These are phyloP conservation scores for Electrophaes corylata DNA, from an alignment of 2,888 invertebrate species.

Conservation along the genomic window DNA sequence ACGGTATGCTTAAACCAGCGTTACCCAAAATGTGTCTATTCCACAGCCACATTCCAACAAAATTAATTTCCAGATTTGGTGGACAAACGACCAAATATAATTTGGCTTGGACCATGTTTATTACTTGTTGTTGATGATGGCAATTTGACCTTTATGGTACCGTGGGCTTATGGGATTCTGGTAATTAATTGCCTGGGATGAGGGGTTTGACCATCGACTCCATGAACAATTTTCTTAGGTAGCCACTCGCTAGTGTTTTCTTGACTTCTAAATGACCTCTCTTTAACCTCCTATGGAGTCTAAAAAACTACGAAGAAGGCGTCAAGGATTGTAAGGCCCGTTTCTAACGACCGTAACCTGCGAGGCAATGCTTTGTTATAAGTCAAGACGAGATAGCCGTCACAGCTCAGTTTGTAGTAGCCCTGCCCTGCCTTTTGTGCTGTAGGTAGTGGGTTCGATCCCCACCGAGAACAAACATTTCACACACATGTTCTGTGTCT, in stretches of 20 bases:
- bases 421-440: no score
- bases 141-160: conserved; percentile 48
- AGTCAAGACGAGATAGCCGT: no score
- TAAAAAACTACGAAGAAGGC: no score
- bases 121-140: conserved; percentile 49
- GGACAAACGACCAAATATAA: conserved; percentile 48
- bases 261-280: no score
- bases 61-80: conserved; percentile 49
- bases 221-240: conserved; percentile 6
- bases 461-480: no score
- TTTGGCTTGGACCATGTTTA: conserved; percentile 51
- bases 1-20: neutral
- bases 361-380: no score
- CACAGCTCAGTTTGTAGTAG: no score
- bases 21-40: conserved; percentile 19
- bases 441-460: no score
- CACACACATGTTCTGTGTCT: no score
- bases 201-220: conserved; percentile 14
- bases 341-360: no score
- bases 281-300: no score
- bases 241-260: neutral
- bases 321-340: no score
- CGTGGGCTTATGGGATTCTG: conserved; percentile 32
- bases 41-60: conserved; percentile 29
- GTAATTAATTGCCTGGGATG: conserved; percentile 40